phyloP scores from a whole-genome alignment of 2,797 vertebrate species.

The Sebastes nivosus region DNA sequence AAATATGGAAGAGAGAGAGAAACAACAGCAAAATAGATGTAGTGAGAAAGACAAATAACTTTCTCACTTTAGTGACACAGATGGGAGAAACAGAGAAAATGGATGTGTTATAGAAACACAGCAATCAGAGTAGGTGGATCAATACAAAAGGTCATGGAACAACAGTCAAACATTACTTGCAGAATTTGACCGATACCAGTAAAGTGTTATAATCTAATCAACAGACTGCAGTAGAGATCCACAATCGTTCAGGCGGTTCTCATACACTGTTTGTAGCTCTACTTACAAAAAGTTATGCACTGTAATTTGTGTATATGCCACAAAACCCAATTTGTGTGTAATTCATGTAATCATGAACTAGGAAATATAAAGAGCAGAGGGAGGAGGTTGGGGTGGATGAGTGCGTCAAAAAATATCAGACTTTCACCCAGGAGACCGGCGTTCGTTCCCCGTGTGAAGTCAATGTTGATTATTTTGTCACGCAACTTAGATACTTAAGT shows the following conservation, averaged over 20 bases:
- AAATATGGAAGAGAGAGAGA: background rate
- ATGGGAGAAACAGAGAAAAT: background rate
- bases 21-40: background rate
- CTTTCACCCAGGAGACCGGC: no score
- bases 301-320: no score
- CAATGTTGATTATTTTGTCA: no score
- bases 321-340: no score
- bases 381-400: no score
- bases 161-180: background rate
- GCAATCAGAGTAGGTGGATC: background rate
- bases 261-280: no score
- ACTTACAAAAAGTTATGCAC: no score
- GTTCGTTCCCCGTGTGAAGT: no score
- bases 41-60: background rate
- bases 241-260: background rate
- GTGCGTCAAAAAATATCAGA: no score
- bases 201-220: background rate
- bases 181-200: background rate
- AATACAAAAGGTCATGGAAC: background rate
- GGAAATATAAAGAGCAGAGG: no score
- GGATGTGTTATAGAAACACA: background rate
- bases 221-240: background rate
- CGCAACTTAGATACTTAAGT: no score
- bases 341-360: no score
- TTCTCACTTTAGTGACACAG: background rate